Evolutionary conservation across 2,888 invertebrate species (phyloP), one percentile per base, ranked within the genome.

Genomic region (Gryllus longicercus): DNA sequence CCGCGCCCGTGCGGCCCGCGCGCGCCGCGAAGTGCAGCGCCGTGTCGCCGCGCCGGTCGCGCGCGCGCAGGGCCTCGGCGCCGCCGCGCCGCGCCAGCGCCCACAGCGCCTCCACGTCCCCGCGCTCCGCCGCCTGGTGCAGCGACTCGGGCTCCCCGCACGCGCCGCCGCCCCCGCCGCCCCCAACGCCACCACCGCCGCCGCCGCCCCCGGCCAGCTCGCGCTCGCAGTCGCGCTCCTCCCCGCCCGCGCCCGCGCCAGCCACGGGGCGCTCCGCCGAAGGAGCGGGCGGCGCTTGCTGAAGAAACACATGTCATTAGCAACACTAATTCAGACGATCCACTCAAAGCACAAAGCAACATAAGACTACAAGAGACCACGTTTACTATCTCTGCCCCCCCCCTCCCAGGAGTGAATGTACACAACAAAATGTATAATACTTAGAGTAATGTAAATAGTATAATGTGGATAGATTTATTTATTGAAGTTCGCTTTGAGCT

Each of bases 101-200:
- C 16, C 63, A 18, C 16, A 63, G 14, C 3, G 63, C 11, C n/a
- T 14, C 63, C 63, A n/a, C 63, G 63, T 63, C 63, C 16, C 63
- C 63, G 14, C 63, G 63, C 63, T 63, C 63, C 63, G 63, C 63
- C 63, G 63, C 63, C 63, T 63, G 63, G 63, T 63, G 14, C 63
- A 63, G 14, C 63, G 63, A 63, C 63, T 63, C 63, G 11, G 63
- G 16, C 63, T 14, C 63, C 63, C 14, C 14, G 63, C 63, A n/a
- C 14, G 14, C n/a, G 63, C 14, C 4, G 16, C 16, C 16, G 16
- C 14, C 16, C 12, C 16, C 63, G 1, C n/a, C 63, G 4, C 63
- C 16, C 1, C 63, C 63, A 1, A 14, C 51, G 12, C 51, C 51
- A 2, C 51, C 12, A 1, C 16, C 51, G 51, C 51, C 51, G 63